Percentiles rank a stretch among this genome's conserved stretches.
Conservation (phyloP, 2,113 vertebrate genomes). For the Strix aluco region DNA sequence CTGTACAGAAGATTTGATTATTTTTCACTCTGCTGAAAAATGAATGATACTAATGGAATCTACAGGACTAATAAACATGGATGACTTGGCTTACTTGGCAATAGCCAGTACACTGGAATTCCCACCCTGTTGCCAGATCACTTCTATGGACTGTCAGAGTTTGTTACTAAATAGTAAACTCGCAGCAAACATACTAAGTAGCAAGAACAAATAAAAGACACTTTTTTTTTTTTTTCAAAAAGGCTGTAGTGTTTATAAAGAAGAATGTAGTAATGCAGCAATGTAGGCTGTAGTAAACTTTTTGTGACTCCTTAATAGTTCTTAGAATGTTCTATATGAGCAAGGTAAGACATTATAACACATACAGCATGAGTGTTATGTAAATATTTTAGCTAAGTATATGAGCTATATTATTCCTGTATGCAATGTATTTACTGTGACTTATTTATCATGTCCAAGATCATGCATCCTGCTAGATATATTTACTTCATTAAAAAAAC, state of each 20-base stretch:
- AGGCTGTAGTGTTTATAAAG: not conserved
- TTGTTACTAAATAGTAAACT: not conserved
- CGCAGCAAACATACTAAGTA: not conserved
- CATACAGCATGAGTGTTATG: fast-evolving
- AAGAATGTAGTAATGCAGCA: not conserved
- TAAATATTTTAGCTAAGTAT: not conserved
- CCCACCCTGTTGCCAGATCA: not conserved
- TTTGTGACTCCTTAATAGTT: not conserved
- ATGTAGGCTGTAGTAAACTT: not conserved
- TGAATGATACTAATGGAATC: not conserved
- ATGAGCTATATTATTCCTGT: not conserved
- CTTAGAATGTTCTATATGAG: not conserved
- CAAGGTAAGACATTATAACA: not conserved
- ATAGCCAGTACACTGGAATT: not conserved
- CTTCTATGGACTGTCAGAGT: not conserved
- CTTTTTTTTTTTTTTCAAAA: not conserved
- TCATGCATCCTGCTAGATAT: not conserved
- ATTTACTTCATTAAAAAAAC: not conserved
- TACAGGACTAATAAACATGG: not conserved
- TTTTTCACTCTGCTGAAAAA: not conserved
- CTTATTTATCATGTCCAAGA: not conserved
- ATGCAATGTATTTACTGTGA: not conserved
- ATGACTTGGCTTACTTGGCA: not conserved
- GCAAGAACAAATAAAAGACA: not conserved
- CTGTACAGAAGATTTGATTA: not conserved